Conservation (phyloP, 2,113 vertebrate genomes). For the Psittacara wagleri region DNA sequence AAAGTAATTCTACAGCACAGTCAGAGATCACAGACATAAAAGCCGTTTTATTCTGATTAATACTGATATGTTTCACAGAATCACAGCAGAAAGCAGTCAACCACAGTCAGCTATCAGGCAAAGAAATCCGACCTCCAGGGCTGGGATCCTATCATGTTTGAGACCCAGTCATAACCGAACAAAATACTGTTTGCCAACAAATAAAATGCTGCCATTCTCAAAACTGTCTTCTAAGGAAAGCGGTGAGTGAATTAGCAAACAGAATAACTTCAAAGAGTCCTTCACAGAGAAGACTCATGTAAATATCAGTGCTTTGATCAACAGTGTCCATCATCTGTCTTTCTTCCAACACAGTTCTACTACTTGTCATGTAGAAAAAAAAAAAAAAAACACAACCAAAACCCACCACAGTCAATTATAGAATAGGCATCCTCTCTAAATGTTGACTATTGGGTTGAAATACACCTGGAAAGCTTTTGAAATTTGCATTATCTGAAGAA, state of each 20-base stretch:
- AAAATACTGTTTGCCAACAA: background rate
- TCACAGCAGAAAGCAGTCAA: background rate
- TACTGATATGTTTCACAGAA: background rate
- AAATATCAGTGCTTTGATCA: slow-evolving; percentile 38
- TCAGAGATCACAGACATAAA: background rate
- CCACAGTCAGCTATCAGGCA: background rate
- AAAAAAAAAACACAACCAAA: background rate
- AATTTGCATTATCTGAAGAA: background rate
- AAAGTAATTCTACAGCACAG: background rate
- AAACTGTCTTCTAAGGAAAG: background rate
- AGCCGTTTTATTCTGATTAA: background rate
- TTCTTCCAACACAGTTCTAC: background rate
- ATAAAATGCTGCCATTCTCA: background rate
- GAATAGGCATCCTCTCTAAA: slow-evolving; percentile 3
- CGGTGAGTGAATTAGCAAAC: background rate
- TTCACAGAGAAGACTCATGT: background rate
- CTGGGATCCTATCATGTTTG: background rate
- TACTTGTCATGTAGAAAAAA: background rate
- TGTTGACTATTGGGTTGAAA: slow-evolving; percentile 15
- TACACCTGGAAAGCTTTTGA: slow-evolving; percentile 1
- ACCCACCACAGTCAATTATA: background rate
- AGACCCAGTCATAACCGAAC: background rate
- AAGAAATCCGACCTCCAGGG: background rate
- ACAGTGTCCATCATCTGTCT: background rate
- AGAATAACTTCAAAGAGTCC: background rate